A percentile compares a stretch with the other conserved stretches of the same genome.
phyloP scores from a whole-genome alignment of 2,113 vertebrate genomes.

The Ailuropoda melanoleuca region DNA sequence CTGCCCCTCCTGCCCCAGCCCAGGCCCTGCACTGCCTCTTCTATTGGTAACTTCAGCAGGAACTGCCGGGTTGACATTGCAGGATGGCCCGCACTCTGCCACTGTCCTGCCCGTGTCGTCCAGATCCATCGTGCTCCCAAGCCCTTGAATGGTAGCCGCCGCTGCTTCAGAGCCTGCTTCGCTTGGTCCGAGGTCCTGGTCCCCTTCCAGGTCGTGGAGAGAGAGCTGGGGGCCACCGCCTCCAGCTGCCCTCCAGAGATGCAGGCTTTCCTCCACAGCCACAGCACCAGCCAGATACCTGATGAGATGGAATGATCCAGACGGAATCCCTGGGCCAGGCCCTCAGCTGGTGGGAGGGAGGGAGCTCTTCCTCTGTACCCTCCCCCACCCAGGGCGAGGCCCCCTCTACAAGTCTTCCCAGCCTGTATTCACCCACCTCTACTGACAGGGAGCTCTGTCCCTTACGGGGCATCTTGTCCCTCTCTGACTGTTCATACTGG shows the following conservation, averaged over 20 bases:
- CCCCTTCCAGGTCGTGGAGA: background rate
- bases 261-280: too few species aligned
- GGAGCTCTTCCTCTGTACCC: rapidly evolving
- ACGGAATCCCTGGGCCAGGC: background rate
- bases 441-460: rapidly evolving
- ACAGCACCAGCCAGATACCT: background rate
- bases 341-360: background rate
- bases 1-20: rapidly evolving
- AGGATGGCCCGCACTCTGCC: background rate
- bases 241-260: rapidly evolving
- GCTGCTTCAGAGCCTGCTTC: too few species aligned
- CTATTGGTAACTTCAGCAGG: background rate
- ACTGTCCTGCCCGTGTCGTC: rapidly evolving
- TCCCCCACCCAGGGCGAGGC: background rate
- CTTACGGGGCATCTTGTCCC: background rate
- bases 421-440: background rate
- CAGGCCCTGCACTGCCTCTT: rapidly evolving
- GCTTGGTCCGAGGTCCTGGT: background rate
- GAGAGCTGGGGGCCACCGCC: background rate
- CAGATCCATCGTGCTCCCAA: background rate
- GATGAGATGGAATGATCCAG: background rate
- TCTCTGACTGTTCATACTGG: background rate
- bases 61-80: rapidly evolving
- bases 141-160: background rate
- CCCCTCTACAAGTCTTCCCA: background rate